These are phyloP conservation scores for Pyrrhia umbra DNA, from an alignment of 2,888 invertebrate species.

Conservation along the genomic window DNA sequence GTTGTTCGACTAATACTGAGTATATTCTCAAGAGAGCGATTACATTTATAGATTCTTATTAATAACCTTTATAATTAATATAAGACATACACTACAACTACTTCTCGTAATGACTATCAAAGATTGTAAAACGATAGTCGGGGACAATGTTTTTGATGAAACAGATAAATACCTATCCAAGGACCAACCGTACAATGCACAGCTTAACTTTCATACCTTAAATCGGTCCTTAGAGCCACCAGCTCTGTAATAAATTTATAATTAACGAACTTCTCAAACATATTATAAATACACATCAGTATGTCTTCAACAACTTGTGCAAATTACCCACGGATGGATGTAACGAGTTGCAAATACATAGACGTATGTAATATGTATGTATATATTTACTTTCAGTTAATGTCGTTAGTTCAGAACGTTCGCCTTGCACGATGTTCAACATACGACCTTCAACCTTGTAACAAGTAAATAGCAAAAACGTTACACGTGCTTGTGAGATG, in stretches of 20 bases:
- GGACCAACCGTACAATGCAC: no score
- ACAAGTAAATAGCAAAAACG: not conserved
- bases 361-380: not conserved
- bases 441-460: conserved; percentile 4
- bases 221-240: no score
- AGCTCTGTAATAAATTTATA: not conserved
- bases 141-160: no score
- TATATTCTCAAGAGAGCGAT: no score
- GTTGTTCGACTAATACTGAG: no score
- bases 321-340: not conserved
- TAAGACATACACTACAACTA: no score
- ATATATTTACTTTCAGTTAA: not conserved
- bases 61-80: no score
- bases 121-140: no score
- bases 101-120: no score
- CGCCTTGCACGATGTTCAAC: not conserved
- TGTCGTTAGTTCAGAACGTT: not conserved
- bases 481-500: conserved; percentile 15
- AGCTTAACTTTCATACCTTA: no score
- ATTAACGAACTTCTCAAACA: not conserved
- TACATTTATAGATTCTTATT: no score
- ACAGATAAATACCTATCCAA: no score
- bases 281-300: not conserved
- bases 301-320: not conserved
- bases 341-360: not conserved